phyloP scores from a whole-genome alignment of 2,797 vertebrate genomes.

The Micrastur ruficollis region DNA sequence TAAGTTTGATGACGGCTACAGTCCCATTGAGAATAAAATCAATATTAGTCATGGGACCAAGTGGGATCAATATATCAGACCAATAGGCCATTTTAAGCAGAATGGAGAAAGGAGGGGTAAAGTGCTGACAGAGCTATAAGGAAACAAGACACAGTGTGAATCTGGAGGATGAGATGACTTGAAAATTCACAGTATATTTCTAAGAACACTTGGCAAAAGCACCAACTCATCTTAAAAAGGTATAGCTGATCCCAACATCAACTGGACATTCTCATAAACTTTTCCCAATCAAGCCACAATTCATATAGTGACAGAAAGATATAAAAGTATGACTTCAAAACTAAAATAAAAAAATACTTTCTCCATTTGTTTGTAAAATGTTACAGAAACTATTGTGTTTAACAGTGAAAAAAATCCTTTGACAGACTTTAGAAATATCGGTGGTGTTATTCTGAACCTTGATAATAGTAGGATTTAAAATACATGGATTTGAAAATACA shows the following conservation, averaged over 20 bases:
- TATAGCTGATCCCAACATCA: neutral
- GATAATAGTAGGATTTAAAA: neutral
- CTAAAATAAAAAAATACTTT: neutral
- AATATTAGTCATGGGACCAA: constrained; percentile 80
- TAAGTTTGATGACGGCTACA: constrained; percentile 68
- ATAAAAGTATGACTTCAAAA: neutral
- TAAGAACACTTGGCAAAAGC: neutral
- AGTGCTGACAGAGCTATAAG: constrained; percentile 50
- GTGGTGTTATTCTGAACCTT: neutral
- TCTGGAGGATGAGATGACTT: neutral
- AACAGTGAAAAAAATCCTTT: neutral
- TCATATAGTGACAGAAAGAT: neutral
- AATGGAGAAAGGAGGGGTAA: neutral
- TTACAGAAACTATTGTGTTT: neutral
- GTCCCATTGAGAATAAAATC: constrained; percentile 81
- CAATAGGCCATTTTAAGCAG: constrained; percentile 53
- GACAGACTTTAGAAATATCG: neutral
- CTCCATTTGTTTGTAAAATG: neutral
- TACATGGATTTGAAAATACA: neutral
- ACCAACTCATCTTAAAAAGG: neutral
- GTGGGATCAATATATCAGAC: constrained; percentile 74
- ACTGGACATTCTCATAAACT: neutral
- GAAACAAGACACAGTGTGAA: neutral
- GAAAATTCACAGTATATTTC: neutral
- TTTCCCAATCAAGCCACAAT: neutral